phyloP scores from a whole-genome alignment of 2,797 vertebrate species.

The Sibirionetta formosa region DNA sequence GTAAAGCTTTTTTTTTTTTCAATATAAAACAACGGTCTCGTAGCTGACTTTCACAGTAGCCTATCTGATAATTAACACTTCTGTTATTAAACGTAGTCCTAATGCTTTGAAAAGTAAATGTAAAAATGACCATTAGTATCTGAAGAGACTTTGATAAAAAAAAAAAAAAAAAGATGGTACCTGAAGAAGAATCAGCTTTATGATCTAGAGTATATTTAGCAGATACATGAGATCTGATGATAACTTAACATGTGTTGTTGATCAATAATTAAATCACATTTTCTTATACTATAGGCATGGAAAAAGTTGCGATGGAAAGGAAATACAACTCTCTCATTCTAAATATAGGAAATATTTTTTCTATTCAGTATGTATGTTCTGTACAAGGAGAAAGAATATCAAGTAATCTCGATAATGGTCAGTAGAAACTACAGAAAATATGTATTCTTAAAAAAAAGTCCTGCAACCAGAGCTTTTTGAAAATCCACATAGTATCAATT shows the following conservation, averaged over 20 bases:
- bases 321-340: not conserved
- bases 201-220: not conserved
- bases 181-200: not conserved
- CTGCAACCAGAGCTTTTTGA: not conserved
- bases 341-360: too few species aligned
- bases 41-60: not conserved
- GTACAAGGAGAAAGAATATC: not conserved
- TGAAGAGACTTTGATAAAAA: not conserved
- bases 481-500: not conserved
- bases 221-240: not conserved
- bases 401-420: not conserved
- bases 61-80: constrained; percentile 5
- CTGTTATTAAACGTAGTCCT: not conserved
- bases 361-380: too few species aligned
- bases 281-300: not conserved
- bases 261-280: not conserved
- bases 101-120: not conserved
- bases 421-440: not conserved
- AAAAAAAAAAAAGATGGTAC: not conserved
- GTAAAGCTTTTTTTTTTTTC: not conserved
- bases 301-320: not conserved
- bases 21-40: not conserved
- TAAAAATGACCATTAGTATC: not conserved
- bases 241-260: not conserved
- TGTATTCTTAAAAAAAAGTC: not conserved